phyloP scores from a whole-genome alignment of 2,797 vertebrate species.

The Potorous gilbertii region DNA sequence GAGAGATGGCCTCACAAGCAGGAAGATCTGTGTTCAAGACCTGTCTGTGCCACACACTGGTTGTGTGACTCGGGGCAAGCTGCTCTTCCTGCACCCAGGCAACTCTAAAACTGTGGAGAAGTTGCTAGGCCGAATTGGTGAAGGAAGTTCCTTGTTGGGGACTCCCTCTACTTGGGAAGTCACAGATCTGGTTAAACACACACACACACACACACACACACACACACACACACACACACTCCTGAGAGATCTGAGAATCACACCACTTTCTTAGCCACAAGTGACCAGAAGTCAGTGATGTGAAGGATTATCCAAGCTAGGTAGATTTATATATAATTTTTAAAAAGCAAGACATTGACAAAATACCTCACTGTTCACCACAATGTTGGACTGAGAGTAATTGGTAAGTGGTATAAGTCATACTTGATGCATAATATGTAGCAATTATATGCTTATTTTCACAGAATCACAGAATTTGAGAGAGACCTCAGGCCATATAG shows the following conservation, averaged over 20 bases:
- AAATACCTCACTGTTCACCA: background rate
- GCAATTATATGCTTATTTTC: background rate
- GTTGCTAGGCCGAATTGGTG: background rate
- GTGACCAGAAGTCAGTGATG: background rate
- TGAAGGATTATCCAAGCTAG: background rate
- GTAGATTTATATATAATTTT: background rate
- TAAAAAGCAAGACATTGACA: background rate
- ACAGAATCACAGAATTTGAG: background rate
- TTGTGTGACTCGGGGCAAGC: background rate
- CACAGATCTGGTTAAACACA: background rate
- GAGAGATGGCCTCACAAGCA: background rate
- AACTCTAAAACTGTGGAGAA: background rate
- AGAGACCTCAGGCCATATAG: background rate
- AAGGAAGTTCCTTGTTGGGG: background rate
- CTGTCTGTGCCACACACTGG: background rate
- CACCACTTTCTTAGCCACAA: background rate
- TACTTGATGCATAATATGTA: background rate
- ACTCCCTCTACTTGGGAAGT: background rate
- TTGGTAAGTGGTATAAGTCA: background rate
- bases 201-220: too few relatives aligned
- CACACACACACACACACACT: background rate
- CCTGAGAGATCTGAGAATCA: background rate
- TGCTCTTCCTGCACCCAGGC: background rate
- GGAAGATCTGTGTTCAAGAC: background rate
- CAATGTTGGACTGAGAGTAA: background rate